Evolutionary conservation across 2,888 invertebrate genomes (phyloP).

Genomic region (Girardia tigrina): DNA sequence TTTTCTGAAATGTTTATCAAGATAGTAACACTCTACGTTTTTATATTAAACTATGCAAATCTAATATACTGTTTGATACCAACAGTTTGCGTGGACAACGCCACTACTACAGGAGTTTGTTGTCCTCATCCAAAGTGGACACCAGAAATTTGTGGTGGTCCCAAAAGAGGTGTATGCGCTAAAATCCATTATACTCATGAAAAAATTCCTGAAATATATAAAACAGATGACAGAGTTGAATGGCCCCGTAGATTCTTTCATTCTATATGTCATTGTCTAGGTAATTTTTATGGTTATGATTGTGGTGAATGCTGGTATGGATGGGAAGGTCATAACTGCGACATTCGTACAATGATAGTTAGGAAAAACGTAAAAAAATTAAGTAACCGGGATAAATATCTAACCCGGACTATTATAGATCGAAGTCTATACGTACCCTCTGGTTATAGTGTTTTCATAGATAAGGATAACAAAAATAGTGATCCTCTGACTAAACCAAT

Average conservation of each 20-base stretch:
- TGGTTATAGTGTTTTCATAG: slow-evolving; percentile 16
- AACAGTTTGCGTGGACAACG: slow-evolving; percentile 30
- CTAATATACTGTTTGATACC: slow-evolving; percentile 35
- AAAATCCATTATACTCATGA: neutral
- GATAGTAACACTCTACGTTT: too few species aligned
- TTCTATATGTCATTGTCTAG: slow-evolving; percentile 27
- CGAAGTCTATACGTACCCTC: neutral
- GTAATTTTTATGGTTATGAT: slow-evolving; percentile 26
- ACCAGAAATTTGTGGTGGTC: slow-evolving; percentile 28
- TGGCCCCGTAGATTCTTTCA: slow-evolving; percentile 32
- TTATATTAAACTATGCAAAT: too few species aligned
- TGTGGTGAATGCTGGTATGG: slow-evolving; percentile 32
- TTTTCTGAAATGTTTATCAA: neutral
- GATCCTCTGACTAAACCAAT: slow-evolving; percentile 31
- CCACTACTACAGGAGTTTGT: slow-evolving; percentile 26
- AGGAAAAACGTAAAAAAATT: slow-evolving; percentile 27
- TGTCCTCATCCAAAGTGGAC: slow-evolving; percentile 5
- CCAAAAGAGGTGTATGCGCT: slow-evolving; percentile 20
- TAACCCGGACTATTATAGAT: slow-evolving; percentile 19
- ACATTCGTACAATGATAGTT: slow-evolving; percentile 20
- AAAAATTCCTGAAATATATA: neutral
- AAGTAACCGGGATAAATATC: neutral
- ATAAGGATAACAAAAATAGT: neutral
- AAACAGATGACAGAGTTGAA: slow-evolving; percentile 28
- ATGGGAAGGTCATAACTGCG: slow-evolving; percentile 25